These are phyloP conservation scores for Digitonthophagus gazella DNA, from an alignment of 2,888 invertebrate species.

Conservation along the genomic window DNA sequence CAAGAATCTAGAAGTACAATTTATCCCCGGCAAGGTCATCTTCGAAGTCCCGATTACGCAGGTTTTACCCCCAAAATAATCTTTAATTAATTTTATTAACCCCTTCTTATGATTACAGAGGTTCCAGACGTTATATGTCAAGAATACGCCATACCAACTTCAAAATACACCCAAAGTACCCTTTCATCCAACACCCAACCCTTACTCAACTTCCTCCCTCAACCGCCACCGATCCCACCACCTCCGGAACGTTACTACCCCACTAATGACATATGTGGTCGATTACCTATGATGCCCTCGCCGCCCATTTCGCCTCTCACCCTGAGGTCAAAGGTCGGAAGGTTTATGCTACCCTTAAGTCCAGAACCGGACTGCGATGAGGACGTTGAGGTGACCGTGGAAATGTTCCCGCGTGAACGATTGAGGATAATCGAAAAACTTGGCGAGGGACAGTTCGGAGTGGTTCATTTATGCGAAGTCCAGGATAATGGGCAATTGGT, in stretches of 20 bases:
- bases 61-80: slow-evolving; percentile 45
- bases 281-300: slow-evolving; percentile 39
- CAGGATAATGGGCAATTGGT: slow-evolving; percentile 56
- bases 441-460: slow-evolving; percentile 75
- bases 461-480: slow-evolving; percentile 67
- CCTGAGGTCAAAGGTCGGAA: slow-evolving; percentile 47
- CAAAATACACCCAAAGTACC: slow-evolving; percentile 35
- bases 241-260: slow-evolving; percentile 70
- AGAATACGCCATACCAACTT: slow-evolving; percentile 59
- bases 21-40: slow-evolving; percentile 47
- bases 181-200: slow-evolving; percentile 52
- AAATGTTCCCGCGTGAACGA: slow-evolving; percentile 69
- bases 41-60: slow-evolving; percentile 59
- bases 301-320: slow-evolving; percentile 46
- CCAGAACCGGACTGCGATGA: slow-evolving; percentile 54
- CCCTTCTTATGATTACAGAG: slow-evolving; percentile 47
- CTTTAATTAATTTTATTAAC: too few species aligned
- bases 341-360: slow-evolving; percentile 43
- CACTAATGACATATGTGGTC: slow-evolving; percentile 45
- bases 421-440: slow-evolving; percentile 74
- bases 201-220: slow-evolving; percentile 57
- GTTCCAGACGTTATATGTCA: slow-evolving; percentile 61
- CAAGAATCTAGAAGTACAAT: slow-evolving; percentile 46
- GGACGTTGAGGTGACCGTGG: slow-evolving; percentile 54
- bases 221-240: slow-evolving; percentile 61